phyloP scores from a whole-genome alignment of 2,113 vertebrate species.

The Bufo gargarizans region DNA sequence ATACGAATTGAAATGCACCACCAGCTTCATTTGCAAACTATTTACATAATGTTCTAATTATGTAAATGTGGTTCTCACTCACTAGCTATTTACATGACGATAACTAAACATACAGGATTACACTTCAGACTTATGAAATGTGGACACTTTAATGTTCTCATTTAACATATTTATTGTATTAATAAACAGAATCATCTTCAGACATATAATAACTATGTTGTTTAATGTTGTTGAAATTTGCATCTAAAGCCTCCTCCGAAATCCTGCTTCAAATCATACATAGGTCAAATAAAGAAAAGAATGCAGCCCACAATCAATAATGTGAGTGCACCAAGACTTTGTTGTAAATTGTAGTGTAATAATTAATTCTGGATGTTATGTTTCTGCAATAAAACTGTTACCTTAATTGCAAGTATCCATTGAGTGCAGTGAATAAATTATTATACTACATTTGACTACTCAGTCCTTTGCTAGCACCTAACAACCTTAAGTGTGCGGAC shows the following conservation, averaged over 20 bases:
- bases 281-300: too few species aligned
- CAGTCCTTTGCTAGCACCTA: too few species aligned
- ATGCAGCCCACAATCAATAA: too few species aligned
- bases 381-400: too few species aligned
- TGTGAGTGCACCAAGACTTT: too few species aligned
- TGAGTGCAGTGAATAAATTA: too few species aligned
- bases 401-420: too few species aligned
- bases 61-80: conserved; percentile 14
- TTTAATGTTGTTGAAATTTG: not conserved
- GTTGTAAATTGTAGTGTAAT: too few species aligned
- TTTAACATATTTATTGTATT: conserved; percentile 18
- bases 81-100: conserved; percentile 32
- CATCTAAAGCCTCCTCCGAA: not conserved
- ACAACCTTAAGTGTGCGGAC: too few species aligned
- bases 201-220: not conserved
- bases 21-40: conserved; percentile 15
- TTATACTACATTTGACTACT: too few species aligned
- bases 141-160: not conserved
- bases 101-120: conserved; percentile 17
- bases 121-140: conserved; percentile 29
- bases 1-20: not conserved
- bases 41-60: conserved; percentile 42
- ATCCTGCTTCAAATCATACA: too few species aligned
- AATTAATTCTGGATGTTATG: too few species aligned
- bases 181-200: conserved; percentile 5